phyloP scores from a whole-genome alignment of 2,797 vertebrate genomes.

The Catostomus latipinnis region DNA sequence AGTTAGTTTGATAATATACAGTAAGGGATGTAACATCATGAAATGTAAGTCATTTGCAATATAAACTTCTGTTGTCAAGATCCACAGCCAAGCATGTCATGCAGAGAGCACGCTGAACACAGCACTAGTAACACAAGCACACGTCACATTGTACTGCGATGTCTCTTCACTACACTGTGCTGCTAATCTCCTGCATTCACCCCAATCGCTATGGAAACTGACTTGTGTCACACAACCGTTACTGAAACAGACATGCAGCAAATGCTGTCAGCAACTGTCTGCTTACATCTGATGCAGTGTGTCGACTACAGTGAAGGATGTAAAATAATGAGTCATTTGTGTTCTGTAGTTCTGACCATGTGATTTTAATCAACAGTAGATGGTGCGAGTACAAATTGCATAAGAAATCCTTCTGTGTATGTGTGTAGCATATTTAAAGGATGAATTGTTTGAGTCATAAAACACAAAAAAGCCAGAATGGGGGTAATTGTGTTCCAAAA shows the following conservation, averaged over 20 bases:
- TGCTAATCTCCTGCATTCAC: conserved; percentile 78
- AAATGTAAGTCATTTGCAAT: neutral
- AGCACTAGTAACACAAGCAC: conserved; percentile 58
- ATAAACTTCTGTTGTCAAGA: neutral
- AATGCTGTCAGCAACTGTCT: conserved; percentile 56
- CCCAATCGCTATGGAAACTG: conserved; percentile 84
- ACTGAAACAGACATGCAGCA: conserved; percentile 62
- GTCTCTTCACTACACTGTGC: conserved; percentile 73
- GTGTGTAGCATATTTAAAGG: neutral
- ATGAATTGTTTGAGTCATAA: neutral
- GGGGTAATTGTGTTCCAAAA: neutral
- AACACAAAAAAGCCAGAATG: neutral
- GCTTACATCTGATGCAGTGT: too few species aligned
- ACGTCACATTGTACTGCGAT: conserved; percentile 72
- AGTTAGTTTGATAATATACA: neutral
- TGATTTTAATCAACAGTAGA: too few species aligned
- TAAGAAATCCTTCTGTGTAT: too few species aligned
- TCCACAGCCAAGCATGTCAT: neutral
- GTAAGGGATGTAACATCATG: neutral
- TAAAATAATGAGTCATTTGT: neutral
- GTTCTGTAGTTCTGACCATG: too few species aligned
- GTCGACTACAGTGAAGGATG: neutral
- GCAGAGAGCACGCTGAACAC: neutral
- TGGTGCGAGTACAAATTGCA: neutral
- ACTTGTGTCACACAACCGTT: conserved; percentile 72